Conservation (phyloP, 1,140 invertebrate species). For the Hydropsyche tenuis region DNA sequence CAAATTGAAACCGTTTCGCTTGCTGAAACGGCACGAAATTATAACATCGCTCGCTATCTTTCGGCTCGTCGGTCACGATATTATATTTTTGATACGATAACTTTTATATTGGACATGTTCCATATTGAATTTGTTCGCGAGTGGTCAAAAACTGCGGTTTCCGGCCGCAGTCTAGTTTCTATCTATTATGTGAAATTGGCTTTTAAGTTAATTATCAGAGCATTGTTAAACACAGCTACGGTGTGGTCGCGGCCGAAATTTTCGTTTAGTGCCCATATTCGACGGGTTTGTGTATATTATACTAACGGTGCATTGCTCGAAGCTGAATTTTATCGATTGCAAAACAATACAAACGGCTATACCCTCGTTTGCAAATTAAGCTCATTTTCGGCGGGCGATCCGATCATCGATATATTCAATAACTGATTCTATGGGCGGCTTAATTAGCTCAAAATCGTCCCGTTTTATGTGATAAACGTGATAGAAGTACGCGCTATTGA, state of each 20-base stretch:
- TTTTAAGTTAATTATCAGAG: slow-evolving; percentile 13
- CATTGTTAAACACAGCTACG: background rate
- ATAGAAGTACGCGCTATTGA: no score
- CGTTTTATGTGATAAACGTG: no score
- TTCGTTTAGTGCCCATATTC: slow-evolving; percentile 6
- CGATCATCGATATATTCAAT: no score
- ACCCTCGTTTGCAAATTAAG: no score
- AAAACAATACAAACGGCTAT: background rate
- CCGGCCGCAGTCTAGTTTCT: no score
- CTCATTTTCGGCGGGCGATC: no score
- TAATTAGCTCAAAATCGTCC: no score
- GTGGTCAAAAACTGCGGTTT: no score
- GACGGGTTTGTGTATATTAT: background rate
- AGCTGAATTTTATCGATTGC: slow-evolving; percentile 2
- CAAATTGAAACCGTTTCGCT: slow-evolving; percentile 17
- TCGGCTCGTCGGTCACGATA: background rate
- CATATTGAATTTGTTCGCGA: no score
- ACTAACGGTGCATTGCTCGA: background rate
- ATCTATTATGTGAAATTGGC: background rate
- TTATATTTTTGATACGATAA: background rate
- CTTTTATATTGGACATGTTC: no score
- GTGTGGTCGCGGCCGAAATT: background rate
- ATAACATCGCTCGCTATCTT: background rate
- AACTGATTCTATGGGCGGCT: no score
- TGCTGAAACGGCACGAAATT: no score